Base-by-base conservation (phyloP, 1,140 invertebrate species). In the Drosophila saltans region DNA sequence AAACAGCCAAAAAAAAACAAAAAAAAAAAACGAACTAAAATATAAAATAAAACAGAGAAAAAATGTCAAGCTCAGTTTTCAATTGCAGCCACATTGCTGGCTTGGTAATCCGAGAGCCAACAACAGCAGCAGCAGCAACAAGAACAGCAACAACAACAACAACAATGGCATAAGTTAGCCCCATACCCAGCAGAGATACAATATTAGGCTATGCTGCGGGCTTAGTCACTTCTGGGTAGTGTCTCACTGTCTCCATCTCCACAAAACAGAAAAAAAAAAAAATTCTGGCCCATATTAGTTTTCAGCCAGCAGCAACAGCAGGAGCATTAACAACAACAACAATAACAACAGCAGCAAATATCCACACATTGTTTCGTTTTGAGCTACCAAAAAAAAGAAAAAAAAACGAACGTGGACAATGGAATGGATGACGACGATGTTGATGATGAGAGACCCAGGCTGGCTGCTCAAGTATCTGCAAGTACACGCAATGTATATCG, bases 1-100 rank as follows among this genome's bases (percentile, higher is more conserved):
- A 75, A 71, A 52, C 45, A 52, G 45, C 45, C 41, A 16, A 43
- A 43, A 43, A 43, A 43, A n/a, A 59, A 59, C 10, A 21, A 52
- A 52, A 21, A 26, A 52, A 21, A 52, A 26, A 10, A 9, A 8
- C 7, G 9, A 52, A 52, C 45, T 24, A 21, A 60, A 61, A 78
- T 75, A 66, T 75, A 66, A 66, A 75, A 68, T 63, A 68, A 55
- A 68, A 60, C 59, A 63, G 59, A n/a, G 9, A 66, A 72, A 66
- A 65, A 72, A 72, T 79, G 81, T 85, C 82, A 85, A 85, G 82
- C 83, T 86, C 83, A 79, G 83, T 78, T 86, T 86, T 86, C 83
- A 86, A 86, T 86, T 88, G 83, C 82, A 75, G 62, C 71, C 59
- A 60, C 67, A 55, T 56, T 62, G n/a, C 58, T 67, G 72, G 41